Percentiles rank a stretch among this genome's conserved stretches.
Evolutionary conservation across 2,888 invertebrate genomes (phyloP).

Genomic region (Drosophila pseudotalamancana): DNA sequence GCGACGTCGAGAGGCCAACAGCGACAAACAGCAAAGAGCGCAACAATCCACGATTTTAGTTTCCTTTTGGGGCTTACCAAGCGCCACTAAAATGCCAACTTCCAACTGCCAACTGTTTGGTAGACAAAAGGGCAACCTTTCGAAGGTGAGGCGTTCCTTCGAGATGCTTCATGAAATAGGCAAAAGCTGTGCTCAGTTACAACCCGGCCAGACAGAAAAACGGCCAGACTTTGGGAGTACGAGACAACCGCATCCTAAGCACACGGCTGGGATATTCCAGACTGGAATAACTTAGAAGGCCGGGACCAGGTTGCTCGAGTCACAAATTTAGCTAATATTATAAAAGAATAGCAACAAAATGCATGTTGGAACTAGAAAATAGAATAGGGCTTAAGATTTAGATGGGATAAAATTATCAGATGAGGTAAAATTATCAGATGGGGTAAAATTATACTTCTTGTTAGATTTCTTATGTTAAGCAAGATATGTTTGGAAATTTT

Average conservation of each 20-base stretch:
- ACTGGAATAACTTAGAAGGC: slow-evolving; percentile 45
- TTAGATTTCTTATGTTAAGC: no score
- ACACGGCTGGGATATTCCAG: slow-evolving; percentile 38
- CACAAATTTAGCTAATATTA: slow-evolving; percentile 46
- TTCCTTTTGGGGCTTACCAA: slow-evolving; percentile 63
- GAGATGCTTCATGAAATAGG: slow-evolving; percentile 42
- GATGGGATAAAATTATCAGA: neutral
- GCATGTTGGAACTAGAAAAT: neutral
- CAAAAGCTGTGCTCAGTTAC: slow-evolving; percentile 61
- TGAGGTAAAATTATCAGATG: no score
- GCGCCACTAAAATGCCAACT: slow-evolving; percentile 69
- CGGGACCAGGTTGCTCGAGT: slow-evolving; percentile 44
- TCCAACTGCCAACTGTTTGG: slow-evolving; percentile 40
- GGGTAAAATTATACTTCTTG: no score
- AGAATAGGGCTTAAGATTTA: neutral
- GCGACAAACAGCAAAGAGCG: slow-evolving; percentile 71
- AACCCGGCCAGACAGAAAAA: slow-evolving; percentile 27
- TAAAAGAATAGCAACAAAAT: slow-evolving; percentile 17
- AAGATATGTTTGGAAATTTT: no score
- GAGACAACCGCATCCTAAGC: slow-evolving; percentile 54
- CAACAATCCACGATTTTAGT: slow-evolving; percentile 79
- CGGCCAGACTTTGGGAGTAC: slow-evolving; percentile 21
- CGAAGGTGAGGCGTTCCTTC: slow-evolving; percentile 5
- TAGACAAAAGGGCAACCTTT: slow-evolving; percentile 42
- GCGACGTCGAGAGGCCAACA: slow-evolving; percentile 46